Conservation (phyloP, 2,113 vertebrate genomes). For the Bothrops jararaca region DNA sequence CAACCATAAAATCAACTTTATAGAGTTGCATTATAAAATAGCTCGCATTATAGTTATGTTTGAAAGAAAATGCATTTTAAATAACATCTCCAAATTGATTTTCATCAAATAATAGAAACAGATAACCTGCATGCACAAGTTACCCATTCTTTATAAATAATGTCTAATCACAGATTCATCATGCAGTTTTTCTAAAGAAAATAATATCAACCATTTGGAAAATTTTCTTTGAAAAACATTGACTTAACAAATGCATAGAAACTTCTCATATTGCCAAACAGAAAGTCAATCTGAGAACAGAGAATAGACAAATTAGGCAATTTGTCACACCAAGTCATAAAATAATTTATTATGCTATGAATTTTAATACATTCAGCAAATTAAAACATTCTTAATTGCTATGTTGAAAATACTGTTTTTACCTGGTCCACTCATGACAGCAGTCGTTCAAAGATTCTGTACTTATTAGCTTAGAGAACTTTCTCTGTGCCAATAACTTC, state of each 20-base stretch:
- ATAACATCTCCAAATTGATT: neutral
- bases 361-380: neutral
- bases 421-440: slow-evolving; percentile 50
- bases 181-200: neutral
- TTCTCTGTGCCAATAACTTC: neutral
- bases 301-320: neutral
- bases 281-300: neutral
- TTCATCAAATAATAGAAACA: neutral
- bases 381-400: neutral
- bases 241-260: neutral
- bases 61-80: slow-evolving; percentile 11
- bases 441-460: neutral
- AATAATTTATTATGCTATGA: neutral
- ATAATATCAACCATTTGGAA: neutral
- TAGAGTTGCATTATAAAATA: neutral
- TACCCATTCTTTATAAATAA: neutral
- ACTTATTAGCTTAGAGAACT: slow-evolving; percentile 26
- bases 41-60: slow-evolving; percentile 3
- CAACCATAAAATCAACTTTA: neutral
- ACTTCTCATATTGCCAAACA: neutral
- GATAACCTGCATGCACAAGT: neutral
- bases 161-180: neutral
- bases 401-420: slow-evolving; percentile 32
- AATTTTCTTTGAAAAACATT: neutral
- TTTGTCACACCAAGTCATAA: neutral